Conservation (phyloP, 2,888 invertebrate species). For the Ommatoiulus sabulosus region DNA sequence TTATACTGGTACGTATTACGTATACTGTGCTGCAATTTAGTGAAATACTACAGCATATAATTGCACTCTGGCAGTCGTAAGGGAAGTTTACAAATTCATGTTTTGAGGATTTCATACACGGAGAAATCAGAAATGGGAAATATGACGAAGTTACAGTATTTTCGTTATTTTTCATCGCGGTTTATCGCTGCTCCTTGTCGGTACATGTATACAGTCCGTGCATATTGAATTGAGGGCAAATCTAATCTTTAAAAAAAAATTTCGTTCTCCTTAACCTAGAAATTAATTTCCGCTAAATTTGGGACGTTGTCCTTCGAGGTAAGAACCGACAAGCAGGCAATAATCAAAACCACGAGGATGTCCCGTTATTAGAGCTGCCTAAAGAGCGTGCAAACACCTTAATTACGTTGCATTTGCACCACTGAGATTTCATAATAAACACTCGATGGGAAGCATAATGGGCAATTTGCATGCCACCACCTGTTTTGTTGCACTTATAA, state of each 20-base stretch:
- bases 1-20: too few species aligned
- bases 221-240: slow-evolving; percentile 1
- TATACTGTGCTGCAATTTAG: too few species aligned
- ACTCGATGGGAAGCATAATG: background rate
- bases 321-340: slow-evolving; percentile 7
- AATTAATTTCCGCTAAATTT: slow-evolving; percentile 2
- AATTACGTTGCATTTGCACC: background rate
- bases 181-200: too few species aligned
- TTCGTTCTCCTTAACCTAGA: background rate
- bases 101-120: too few species aligned
- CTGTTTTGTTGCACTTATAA: background rate
- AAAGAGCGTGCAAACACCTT: background rate
- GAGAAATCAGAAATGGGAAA: too few species aligned
- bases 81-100: too few species aligned
- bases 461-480: background rate
- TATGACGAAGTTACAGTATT: too few species aligned
- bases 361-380: background rate
- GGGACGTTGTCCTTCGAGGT: background rate
- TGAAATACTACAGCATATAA: too few species aligned
- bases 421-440: background rate
- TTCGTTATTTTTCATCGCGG: too few species aligned
- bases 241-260: background rate
- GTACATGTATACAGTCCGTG: too few species aligned
- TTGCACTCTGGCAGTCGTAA: too few species aligned
- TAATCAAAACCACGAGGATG: slow-evolving; percentile 1